phyloP scores from a whole-genome alignment of 2,113 vertebrate species.

The Pyrgilauda ruficollis region DNA sequence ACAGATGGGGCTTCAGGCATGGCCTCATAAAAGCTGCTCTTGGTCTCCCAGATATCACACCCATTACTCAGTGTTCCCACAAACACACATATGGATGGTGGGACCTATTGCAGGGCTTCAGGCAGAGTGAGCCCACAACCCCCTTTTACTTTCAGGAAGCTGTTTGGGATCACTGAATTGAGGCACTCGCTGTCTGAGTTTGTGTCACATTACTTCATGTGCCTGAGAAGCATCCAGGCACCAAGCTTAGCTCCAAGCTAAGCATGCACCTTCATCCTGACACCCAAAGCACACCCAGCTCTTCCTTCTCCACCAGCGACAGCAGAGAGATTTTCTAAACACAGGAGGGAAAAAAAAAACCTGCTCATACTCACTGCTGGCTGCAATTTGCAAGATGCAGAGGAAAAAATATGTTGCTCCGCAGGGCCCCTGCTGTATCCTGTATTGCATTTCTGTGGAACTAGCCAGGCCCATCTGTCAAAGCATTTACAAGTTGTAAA shows the following conservation, averaged over 20 bases:
- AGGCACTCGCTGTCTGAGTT: background rate
- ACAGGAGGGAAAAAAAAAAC: background rate
- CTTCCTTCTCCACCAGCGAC: background rate
- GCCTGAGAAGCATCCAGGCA: background rate
- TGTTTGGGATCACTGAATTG: rapidly evolving
- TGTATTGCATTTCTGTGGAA: constrained; percentile 14
- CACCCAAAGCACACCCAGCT: background rate
- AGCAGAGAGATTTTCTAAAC: background rate
- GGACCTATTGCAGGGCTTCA: background rate
- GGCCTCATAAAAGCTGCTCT: background rate
- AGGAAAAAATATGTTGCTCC: constrained; percentile 50
- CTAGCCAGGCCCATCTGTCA: constrained; percentile 33
- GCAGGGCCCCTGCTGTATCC: constrained; percentile 16
- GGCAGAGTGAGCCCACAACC: background rate
- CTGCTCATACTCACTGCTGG: background rate
- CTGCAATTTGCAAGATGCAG: background rate
- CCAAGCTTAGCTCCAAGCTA: background rate
- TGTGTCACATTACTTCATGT: background rate
- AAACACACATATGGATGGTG: background rate
- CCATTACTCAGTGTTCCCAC: background rate
- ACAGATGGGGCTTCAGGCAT: background rate
- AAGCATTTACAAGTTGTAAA: background rate
- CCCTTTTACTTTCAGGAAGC: background rate
- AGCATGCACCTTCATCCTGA: background rate
- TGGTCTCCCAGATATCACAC: background rate